Base-by-base conservation (phyloP, 2,888 invertebrate species). In the Clostera curtula region DNA sequence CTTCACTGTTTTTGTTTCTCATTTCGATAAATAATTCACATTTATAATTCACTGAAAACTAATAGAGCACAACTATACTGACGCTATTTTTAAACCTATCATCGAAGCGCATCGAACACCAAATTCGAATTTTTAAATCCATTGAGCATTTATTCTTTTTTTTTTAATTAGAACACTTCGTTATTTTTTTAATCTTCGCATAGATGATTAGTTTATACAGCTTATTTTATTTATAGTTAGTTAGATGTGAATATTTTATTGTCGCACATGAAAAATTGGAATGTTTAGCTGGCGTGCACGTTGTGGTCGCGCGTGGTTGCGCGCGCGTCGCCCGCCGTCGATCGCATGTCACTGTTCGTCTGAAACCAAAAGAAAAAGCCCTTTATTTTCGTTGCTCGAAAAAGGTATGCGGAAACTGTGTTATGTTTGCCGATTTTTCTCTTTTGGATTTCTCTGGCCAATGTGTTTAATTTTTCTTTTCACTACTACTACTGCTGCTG, bases 331-430 rank as follows among this genome's bases (percentile, higher is more conserved):
- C 31, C 34, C 41, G 21, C 40, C 46, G 43, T 23, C 19, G 36
- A 37, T 50, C 49, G 50, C 66, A 61, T 65, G 48, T 59, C 65
- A 63, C 69, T 63, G 65, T 61, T 53, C 48, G 31, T 43, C 56
- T 63, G 49, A 41, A 49, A 49, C 59, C 54, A 53, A 65, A 48
- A 49, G 29, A 47, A 43, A 41, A 42, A 34, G 40, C 34, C 33
- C 43, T 40, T 56, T 53, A 53, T 43, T 52, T 41, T 44, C 30
- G 41, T 40, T 31, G 27, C 35, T 30, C 28, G 31, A 31, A 38
- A 33, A 25, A 25, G 36, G 44, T 45, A 49, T 30, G 43, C 46
- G 49, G 49, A 46, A 48, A 31, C 12, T 38, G 19, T 24, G 24
- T 34, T 24, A 28, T 25, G 34, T 38, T 36, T 27, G 27, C 25